Evolutionary conservation across 2,113 vertebrate genomes (phyloP), one percentile per base, ranked within the genome.

Genomic region (Odontophorus gujanensis): DNA sequence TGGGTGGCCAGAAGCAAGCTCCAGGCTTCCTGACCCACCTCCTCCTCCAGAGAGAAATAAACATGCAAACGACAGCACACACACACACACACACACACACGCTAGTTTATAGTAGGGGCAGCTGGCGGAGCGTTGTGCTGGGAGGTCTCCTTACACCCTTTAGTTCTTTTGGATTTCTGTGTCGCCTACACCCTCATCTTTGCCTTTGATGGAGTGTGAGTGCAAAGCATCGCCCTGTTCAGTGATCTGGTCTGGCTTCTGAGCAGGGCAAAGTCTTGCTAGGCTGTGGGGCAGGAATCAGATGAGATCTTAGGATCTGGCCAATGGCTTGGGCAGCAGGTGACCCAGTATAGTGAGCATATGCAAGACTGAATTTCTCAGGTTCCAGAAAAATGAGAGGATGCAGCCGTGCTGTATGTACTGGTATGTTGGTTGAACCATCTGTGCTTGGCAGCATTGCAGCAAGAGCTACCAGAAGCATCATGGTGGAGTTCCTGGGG

Each of bases 31-130:
- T 3, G 2, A 42, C 63, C n/a, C 58, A 73, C 81, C 83, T 94
- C 87, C 74, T 93, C 47, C 85, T 85, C 82, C 7, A 0, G 59
- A 95, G 87, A 92, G 90, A 95, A 97, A 92, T 95, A 97, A 95
- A 94, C 90, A 92, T 0, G 1, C 2, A 0, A 8, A 91, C 62
- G 69, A 66, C 66, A 90, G 68, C 69, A 81, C 62, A 87, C 77
- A 89, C 58, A 48, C 62, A 89, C 58, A 48, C 58, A 4, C 40
- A 40, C 40, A 40, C 69, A 81, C 62, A 87, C 77, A 89, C 58
- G 43, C 62, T 47, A 57, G 94, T 95, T 89, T 93, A 93, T 51
- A 93, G 74, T 32, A 80, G 62, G 42, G 24, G 58, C 79, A 93
- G 79, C 71, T 10, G 1, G 36, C 48, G 61, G 77, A 88, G 80